phyloP scores from a whole-genome alignment of 2,888 invertebrate genomes.

The Meghimatium bilineatum region DNA sequence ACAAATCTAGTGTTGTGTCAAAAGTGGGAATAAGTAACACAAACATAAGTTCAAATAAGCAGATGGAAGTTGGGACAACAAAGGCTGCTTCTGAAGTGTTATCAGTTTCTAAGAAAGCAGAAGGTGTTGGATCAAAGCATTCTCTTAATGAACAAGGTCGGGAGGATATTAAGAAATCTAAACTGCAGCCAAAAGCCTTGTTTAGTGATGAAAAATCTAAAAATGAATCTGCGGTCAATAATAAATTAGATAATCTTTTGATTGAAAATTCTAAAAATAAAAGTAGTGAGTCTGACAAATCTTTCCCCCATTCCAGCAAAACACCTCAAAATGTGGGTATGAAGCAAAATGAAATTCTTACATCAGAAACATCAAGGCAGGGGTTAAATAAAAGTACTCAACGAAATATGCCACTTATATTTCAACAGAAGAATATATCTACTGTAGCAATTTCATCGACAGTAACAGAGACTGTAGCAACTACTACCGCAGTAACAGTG shows the following conservation, averaged over 20 bases:
- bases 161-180: constrained; percentile 45
- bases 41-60: not conserved
- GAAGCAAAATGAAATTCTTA: constrained; percentile 24
- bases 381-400: not conserved
- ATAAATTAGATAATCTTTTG: constrained; percentile 1
- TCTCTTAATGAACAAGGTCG: constrained; percentile 38
- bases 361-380: constrained; percentile 14
- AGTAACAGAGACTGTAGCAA: not conserved
- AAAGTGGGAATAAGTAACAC: not conserved
- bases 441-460: not conserved
- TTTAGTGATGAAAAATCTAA: constrained; percentile 12
- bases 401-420: constrained; percentile 36
- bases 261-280: not conserved
- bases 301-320: constrained; percentile 25
- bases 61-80: not conserved
- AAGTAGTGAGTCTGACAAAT: constrained; percentile 22
- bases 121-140: constrained; percentile 33
- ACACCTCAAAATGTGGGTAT: constrained; percentile 37
- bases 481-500: not conserved
- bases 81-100: not conserved
- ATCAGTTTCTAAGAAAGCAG: not conserved
- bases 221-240: not conserved
- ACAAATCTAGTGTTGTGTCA: not conserved
- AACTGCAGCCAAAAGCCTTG: constrained; percentile 34
- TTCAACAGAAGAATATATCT: constrained; percentile 26